phyloP scores from a whole-genome alignment of 2,888 invertebrate genomes.

The Philaethria dido region DNA sequence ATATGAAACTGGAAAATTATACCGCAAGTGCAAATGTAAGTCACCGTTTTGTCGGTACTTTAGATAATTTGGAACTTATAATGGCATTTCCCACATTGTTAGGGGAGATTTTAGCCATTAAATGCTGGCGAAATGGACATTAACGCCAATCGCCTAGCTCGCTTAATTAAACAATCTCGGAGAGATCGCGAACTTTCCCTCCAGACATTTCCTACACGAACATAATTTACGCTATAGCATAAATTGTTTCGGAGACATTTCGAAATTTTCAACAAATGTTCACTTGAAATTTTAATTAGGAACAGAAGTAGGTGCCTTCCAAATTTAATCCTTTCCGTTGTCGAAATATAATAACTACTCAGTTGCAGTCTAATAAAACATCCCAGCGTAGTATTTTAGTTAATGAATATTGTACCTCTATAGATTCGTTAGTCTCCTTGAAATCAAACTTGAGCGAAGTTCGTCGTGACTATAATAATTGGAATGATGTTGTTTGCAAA shows the following conservation, averaged over 20 bases:
- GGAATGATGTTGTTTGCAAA: slow-evolving; percentile 44
- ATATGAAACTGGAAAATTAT: slow-evolving; percentile 9
- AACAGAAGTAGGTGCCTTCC: slow-evolving; percentile 29
- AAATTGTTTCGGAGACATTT: slow-evolving; percentile 29
- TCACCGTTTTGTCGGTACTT: slow-evolving; percentile 7
- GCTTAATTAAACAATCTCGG: slow-evolving; percentile 49
- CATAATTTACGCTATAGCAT: slow-evolving; percentile 43
- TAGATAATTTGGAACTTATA: slow-evolving; percentile 41
- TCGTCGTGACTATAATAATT: slow-evolving; percentile 43
- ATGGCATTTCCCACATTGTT: slow-evolving; percentile 43
- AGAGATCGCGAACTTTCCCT: slow-evolving; percentile 46
- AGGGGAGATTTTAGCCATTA: slow-evolving; percentile 42
- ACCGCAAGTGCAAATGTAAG: slow-evolving; percentile 9
- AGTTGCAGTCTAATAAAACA: slow-evolving; percentile 3
- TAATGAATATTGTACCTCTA: slow-evolving; percentile 15
- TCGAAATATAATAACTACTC: slow-evolving; percentile 17
- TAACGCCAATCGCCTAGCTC: slow-evolving; percentile 45
- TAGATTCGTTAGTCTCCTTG: slow-evolving; percentile 14
- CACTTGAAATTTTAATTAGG: slow-evolving; percentile 46
- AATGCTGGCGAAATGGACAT: slow-evolving; percentile 43
- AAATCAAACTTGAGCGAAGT: slow-evolving; percentile 36
- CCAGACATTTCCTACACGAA: slow-evolving; percentile 46
- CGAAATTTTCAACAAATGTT: slow-evolving; percentile 35
- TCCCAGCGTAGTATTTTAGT: slow-evolving; percentile 1
- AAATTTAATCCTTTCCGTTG: slow-evolving; percentile 17